Evolutionary conservation across 1,140 invertebrate species (phyloP).

Genomic region (Zaprionus gabonicus): DNA sequence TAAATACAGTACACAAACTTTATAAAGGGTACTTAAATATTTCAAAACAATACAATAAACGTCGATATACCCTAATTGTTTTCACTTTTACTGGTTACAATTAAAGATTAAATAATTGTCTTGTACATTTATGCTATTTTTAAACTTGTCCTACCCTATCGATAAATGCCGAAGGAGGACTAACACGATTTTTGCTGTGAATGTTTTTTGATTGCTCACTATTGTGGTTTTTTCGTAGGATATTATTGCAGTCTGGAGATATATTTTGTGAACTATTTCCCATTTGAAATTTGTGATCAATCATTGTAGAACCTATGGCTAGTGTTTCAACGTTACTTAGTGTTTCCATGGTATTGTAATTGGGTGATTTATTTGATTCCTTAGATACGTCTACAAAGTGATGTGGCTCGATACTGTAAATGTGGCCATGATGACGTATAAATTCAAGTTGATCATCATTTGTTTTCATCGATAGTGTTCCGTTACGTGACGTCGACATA

Average conservation of each 20-base stretch:
- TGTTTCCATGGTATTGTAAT: slow-evolving; percentile 64
- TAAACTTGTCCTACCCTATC: slow-evolving; percentile 49
- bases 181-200: slow-evolving; percentile 62
- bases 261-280: slow-evolving; percentile 37
- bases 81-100: slow-evolving; percentile 1
- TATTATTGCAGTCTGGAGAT: slow-evolving; percentile 4
- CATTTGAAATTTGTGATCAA: slow-evolving; percentile 42
- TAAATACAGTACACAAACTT: background rate
- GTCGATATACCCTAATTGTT: background rate
- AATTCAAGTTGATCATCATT: slow-evolving; percentile 25
- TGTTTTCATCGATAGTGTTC: slow-evolving; percentile 40
- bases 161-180: slow-evolving; percentile 69
- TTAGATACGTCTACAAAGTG: slow-evolving; percentile 51
- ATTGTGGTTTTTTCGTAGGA: slow-evolving; percentile 14
- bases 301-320: slow-evolving; percentile 60
- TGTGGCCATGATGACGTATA: slow-evolving; percentile 52
- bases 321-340: slow-evolving; percentile 67
- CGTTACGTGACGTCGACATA: slow-evolving; percentile 41
- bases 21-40: background rate
- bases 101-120: background rate
- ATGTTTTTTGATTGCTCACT: slow-evolving; percentile 56
- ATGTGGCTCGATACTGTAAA: slow-evolving; percentile 59
- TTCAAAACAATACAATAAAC: background rate
- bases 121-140: slow-evolving; percentile 6
- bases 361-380: slow-evolving; percentile 45